Evolutionary conservation across 2,888 invertebrate genomes (phyloP).

Genomic region (Allygus modestus): DNA sequence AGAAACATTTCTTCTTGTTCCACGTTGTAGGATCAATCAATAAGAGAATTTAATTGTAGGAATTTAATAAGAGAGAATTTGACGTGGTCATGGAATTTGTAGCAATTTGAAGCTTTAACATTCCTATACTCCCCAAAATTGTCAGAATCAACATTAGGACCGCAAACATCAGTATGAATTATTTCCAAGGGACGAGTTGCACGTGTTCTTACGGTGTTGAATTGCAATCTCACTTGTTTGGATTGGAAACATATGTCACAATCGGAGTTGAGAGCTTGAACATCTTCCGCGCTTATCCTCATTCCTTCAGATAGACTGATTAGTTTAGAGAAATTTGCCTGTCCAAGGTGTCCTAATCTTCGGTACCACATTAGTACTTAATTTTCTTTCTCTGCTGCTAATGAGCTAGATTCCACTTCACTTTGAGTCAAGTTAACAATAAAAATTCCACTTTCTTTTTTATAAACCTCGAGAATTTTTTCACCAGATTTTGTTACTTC

Average conservation of each 20-base stretch:
- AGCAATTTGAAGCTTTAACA: too few species aligned
- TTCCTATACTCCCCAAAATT: too few species aligned
- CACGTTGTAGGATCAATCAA: slow-evolving; percentile 7
- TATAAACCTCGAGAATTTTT: slow-evolving; percentile 26
- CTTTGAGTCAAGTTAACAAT: slow-evolving; percentile 43
- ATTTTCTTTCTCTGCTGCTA: slow-evolving; percentile 22
- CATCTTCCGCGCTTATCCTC: neutral
- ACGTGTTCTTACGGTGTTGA: slow-evolving; percentile 44
- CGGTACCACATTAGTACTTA: slow-evolving; percentile 39
- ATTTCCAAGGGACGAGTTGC: slow-evolving; percentile 60
- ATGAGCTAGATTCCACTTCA: slow-evolving; percentile 3
- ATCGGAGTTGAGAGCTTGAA: neutral
- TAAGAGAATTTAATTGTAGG: too few species aligned
- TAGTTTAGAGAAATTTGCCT: slow-evolving; percentile 42
- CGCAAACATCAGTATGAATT: slow-evolving; percentile 36
- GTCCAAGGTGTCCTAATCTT: slow-evolving; percentile 61
- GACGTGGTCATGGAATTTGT: too few species aligned
- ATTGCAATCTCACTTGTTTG: slow-evolving; percentile 56
- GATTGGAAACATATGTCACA: slow-evolving; percentile 57
- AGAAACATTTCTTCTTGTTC: slow-evolving; percentile 52
- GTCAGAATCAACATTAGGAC: slow-evolving; percentile 60
- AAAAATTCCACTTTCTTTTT: slow-evolving; percentile 46
- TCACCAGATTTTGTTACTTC: slow-evolving; percentile 30
- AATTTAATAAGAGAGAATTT: too few species aligned
- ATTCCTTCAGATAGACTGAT: slow-evolving; percentile 33